phyloP scores from a whole-genome alignment of 2,888 invertebrate genomes.

The Ceratothoa steindachneri region DNA sequence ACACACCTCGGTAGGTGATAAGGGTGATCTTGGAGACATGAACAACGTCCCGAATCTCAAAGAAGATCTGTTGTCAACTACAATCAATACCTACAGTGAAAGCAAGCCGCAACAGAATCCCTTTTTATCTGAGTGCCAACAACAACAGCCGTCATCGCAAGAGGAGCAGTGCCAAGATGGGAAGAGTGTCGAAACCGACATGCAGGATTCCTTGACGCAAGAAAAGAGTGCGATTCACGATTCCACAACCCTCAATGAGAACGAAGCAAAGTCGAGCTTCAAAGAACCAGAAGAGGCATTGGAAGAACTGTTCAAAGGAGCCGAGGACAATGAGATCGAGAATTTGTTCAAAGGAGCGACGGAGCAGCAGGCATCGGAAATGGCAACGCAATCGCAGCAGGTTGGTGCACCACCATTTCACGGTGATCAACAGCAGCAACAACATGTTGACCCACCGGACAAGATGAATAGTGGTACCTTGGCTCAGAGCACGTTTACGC shows the following conservation, averaged over 20 bases:
- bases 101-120: constrained; percentile 1
- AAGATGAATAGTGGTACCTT: not conserved
- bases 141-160: constrained; percentile 6
- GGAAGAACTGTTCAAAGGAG: not conserved
- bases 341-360: not conserved
- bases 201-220: not conserved
- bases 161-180: not conserved
- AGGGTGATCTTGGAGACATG: not conserved
- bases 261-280: not conserved
- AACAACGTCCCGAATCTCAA: not conserved
- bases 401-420: not conserved
- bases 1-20: constrained; percentile 20
- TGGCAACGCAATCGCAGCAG: not conserved
- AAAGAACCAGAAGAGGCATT: constrained; percentile 3
- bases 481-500: not conserved
- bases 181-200: not conserved
- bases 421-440: not conserved
- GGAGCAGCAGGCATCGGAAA: not conserved
- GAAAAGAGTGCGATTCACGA: not conserved
- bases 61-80: not conserved
- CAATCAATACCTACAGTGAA: constrained; percentile 2
- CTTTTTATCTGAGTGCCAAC: constrained; percentile 10
- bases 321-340: constrained; percentile 2
- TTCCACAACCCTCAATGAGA: not conserved
- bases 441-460: not conserved